Percentiles rank a stretch among this genome's conserved stretches.
phyloP scores from a whole-genome alignment of 2,113 vertebrate genomes.

The Sminthopsis crassicaudata region DNA sequence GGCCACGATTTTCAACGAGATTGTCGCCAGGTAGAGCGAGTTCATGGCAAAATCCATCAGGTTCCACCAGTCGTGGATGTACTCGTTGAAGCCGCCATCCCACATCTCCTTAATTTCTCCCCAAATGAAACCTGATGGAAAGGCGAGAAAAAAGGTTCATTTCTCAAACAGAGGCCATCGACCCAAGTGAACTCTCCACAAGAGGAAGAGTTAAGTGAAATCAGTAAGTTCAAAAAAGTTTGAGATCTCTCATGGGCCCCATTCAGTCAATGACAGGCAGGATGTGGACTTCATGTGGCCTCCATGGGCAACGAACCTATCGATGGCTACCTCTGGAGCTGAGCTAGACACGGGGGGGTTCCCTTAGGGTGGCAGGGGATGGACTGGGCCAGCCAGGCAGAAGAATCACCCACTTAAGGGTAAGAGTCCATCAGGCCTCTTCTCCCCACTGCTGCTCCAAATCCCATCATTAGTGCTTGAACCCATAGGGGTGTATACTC shows the following conservation, averaged over 20 bases:
- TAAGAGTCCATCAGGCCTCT: not conserved
- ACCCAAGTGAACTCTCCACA: slow-evolving; percentile 25
- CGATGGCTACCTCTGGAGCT: not conserved
- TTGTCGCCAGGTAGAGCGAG: slow-evolving; percentile 96
- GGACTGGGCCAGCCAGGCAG: not conserved
- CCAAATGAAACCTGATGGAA: slow-evolving; percentile 95
- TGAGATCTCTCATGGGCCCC: not conserved
- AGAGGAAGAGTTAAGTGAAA: slow-evolving; percentile 19
- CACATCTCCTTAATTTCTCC: slow-evolving; percentile 99
- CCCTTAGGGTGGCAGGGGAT: not conserved
- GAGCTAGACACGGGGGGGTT: not conserved
- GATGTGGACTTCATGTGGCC: not conserved
- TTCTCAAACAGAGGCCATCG: slow-evolving; percentile 25
- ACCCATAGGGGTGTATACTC: not conserved
- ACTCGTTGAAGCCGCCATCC: slow-evolving; percentile 97
- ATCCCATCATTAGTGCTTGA: not conserved
- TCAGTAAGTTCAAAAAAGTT: not conserved
- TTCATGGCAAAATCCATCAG: slow-evolving; percentile 99
- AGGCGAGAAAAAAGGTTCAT: slow-evolving; percentile 58
- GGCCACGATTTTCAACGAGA: slow-evolving; percentile 97
- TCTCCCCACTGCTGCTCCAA: not conserved
- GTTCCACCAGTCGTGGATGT: slow-evolving; percentile 98
- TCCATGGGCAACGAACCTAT: not conserved
- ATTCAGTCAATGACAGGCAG: not conserved
- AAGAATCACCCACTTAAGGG: not conserved